phyloP scores from a whole-genome alignment of 2,888 invertebrate species.

The Epiperipatus broadwayi region DNA sequence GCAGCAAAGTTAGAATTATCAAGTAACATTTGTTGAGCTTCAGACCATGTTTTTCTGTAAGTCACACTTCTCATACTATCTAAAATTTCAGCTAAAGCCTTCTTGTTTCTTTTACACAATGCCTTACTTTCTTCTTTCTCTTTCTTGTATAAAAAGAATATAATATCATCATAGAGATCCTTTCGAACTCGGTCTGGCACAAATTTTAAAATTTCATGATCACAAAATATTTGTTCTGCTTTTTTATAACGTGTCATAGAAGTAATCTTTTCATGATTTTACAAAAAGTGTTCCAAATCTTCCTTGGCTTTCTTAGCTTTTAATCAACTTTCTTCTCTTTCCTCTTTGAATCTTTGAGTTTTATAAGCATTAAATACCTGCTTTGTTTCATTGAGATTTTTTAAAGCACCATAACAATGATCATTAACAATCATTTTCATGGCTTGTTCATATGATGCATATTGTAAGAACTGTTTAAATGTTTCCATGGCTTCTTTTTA shows the following conservation, averaged over 20 bases:
- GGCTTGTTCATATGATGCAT: slow-evolving; percentile 90
- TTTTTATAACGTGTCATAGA: slow-evolving; percentile 51
- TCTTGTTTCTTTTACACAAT: slow-evolving; percentile 82
- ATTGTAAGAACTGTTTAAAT: slow-evolving; percentile 80
- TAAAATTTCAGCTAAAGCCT: slow-evolving; percentile 74
- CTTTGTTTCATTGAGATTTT: slow-evolving; percentile 88
- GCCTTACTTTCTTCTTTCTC: slow-evolving; percentile 86
- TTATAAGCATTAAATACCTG: slow-evolving; percentile 98
- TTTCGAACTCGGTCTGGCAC: slow-evolving; percentile 80
- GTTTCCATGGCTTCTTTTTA: slow-evolving; percentile 94
- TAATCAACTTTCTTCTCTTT: slow-evolving; percentile 75
- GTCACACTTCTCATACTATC: slow-evolving; percentile 88
- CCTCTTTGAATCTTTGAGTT: slow-evolving; percentile 89
- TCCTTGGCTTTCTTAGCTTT: slow-evolving; percentile 87
- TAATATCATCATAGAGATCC: slow-evolving; percentile 89
- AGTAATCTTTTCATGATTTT: slow-evolving; percentile 65
- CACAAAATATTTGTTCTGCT: slow-evolving; percentile 33
- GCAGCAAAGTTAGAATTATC: slow-evolving; percentile 85
- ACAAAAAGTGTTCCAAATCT: slow-evolving; percentile 77
- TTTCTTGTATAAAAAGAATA: slow-evolving; percentile 72
- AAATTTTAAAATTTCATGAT: slow-evolving; percentile 51
- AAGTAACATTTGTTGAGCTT: slow-evolving; percentile 80
- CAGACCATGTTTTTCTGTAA: slow-evolving; percentile 89
- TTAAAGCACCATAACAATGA: slow-evolving; percentile 69
- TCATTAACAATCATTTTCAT: slow-evolving; percentile 79